Percentiles rank a stretch among this genome's conserved stretches.
These are phyloP conservation scores for Bufo gargarizans DNA, from an alignment of 2,113 vertebrate genomes.

Conservation along the genomic window DNA sequence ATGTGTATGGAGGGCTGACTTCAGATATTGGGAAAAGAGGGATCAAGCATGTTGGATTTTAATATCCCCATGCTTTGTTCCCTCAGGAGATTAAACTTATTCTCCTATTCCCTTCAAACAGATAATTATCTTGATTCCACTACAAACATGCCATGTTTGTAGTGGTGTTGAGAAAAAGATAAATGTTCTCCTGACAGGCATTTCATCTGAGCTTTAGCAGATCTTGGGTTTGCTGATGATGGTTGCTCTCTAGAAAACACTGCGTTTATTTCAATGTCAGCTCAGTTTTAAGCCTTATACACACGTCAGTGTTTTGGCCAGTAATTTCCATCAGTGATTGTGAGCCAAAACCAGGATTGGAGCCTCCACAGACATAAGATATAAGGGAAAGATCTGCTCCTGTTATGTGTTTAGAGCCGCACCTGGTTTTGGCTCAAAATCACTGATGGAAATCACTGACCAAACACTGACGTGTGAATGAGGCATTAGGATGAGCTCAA, in stretches of 20 bases:
- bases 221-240: not conserved
- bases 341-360: too few relatives aligned
- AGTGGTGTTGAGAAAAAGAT: not conserved
- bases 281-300: not conserved
- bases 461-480: too few relatives aligned
- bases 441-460: too few relatives aligned
- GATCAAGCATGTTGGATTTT: not conserved
- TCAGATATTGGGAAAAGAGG: too few relatives aligned
- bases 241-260: not conserved
- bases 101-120: not conserved
- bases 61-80: not conserved
- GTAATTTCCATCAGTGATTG: too few relatives aligned
- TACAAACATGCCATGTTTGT: not conserved
- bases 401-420: too few relatives aligned
- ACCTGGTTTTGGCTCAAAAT: too few relatives aligned
- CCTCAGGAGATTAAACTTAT: not conserved
- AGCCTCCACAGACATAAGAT: too few relatives aligned
- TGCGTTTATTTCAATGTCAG: not conserved
- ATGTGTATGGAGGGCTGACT: too few relatives aligned
- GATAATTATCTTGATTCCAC: too few relatives aligned
- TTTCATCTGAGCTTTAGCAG: not conserved
- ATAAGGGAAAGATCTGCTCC: too few relatives aligned
- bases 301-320: too few relatives aligned
- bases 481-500: not conserved
- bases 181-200: not conserved